A percentile compares a stretch with the other conserved stretches of the same genome.
phyloP scores from a whole-genome alignment of 2,113 vertebrate genomes.

The Otocyon megalotis region DNA sequence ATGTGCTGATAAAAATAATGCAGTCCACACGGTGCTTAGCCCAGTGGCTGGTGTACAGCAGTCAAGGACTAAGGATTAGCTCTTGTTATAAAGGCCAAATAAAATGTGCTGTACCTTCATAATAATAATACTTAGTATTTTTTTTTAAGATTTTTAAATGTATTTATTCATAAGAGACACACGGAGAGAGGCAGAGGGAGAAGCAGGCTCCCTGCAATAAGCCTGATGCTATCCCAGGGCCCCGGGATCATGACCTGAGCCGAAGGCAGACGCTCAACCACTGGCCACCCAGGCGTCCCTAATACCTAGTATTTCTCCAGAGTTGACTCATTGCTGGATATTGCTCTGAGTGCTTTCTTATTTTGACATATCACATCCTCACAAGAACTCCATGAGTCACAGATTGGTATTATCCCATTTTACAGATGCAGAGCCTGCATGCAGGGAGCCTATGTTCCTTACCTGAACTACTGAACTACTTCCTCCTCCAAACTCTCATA shows the following conservation, averaged over 20 bases:
- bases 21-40: fast-evolving
- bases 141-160: no score
- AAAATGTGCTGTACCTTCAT: neutral
- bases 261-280: no score
- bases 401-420: neutral
- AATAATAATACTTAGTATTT: neutral
- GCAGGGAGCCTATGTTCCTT: neutral
- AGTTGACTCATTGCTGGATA: neutral
- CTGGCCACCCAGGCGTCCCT: no score
- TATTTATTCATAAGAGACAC: no score
- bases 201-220: no score
- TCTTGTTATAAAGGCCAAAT: neutral
- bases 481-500: neutral
- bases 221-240: no score
- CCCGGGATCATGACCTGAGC: no score
- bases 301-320: neutral
- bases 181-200: no score
- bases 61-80: neutral
- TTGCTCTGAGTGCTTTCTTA: neutral
- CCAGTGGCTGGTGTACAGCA: neutral
- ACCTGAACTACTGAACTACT: neutral
- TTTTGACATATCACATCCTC: neutral
- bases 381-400: neutral
- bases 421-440: neutral
- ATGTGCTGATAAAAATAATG: neutral